Evolutionary conservation across 2,113 vertebrate species (phyloP), one percentile per base, ranked within the genome.

Genomic region (Podocnemis expansa): DNA sequence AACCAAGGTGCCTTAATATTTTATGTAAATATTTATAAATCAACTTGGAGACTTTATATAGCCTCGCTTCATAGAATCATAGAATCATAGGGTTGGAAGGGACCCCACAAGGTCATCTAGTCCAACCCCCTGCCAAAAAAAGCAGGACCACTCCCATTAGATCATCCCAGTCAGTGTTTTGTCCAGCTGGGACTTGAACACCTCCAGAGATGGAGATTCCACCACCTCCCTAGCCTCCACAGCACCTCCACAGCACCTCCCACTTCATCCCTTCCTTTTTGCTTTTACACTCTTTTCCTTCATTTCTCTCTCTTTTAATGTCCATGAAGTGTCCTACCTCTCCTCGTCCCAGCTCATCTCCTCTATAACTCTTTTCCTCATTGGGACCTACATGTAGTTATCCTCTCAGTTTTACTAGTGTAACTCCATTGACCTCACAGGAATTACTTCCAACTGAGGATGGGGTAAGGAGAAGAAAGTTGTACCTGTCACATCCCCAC

Each of bases 1-100:
- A 83, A 73, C 73, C 58, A 78, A 87, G 95, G 95, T 78, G 80
- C 55, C 88, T 87, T 84, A 49, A 85, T 96, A 93, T 93, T 91
- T 96, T 80, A 63, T 84, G 95, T 91, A 93, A 82, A 84, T 97
- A 94, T 94, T 95, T 94, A 87, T 95, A 91, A 94, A 96, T 78
- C 54, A 90, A 82, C 89, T 89, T 38, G 89, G 95, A 93, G 94
- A 94, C 31, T 55, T 60, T 78, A 38, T 22, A 88, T 4, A 89
- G 84, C 80, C 93, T 79, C 83, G 93, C 84, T 63, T 58, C 49
- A 24, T 21, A n/a, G n/a, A n/a, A n/a, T n/a, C n/a, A n/a, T n/a
- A n/a, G n/a, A n/a, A n/a, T n/a, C n/a, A n/a, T n/a, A n/a, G n/a
- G n/a, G n/a, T n/a, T n/a, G n/a, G n/a, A n/a, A n/a, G n/a, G n/a